A percentile compares a stretch with the other conserved stretches of the same genome.
These are phyloP conservation scores for Rhaphigaster nebulosa DNA, from an alignment of 2,888 invertebrate genomes.

Conservation along the genomic window DNA sequence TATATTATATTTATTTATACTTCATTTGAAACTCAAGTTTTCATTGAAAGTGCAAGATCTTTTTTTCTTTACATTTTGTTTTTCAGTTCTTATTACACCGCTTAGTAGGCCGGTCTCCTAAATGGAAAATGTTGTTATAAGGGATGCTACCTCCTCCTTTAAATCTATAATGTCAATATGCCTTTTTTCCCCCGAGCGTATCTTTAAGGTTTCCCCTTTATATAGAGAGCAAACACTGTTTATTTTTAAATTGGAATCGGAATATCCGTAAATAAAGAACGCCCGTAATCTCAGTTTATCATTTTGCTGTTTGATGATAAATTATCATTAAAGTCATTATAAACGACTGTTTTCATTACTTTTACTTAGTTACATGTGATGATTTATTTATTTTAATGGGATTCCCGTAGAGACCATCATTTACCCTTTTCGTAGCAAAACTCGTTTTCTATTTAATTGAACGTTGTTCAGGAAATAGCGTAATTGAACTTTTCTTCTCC, in stretches of 20 bases:
- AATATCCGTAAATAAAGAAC: background rate
- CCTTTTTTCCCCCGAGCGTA: background rate
- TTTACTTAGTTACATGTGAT: no score
- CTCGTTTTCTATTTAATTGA: no score
- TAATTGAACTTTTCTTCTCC: no score
- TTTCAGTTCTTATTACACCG: background rate
- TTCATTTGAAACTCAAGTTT: no score
- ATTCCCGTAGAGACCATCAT: no score
- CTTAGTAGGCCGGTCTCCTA: background rate
- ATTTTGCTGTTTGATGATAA: background rate
- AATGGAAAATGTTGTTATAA: background rate
- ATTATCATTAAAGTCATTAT: no score
- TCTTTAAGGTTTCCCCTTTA: conserved; percentile 30
- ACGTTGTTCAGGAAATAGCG: no score
- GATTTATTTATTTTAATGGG: no score
- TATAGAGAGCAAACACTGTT: conserved; percentile 21
- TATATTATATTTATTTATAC: no score
- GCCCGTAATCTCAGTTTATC: background rate
- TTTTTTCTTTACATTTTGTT: background rate
- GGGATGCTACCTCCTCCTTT: background rate
- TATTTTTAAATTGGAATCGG: background rate
- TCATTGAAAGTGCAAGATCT: no score
- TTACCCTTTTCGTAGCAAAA: no score
- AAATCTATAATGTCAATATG: conserved; percentile 20
- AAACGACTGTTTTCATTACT: no score